phyloP scores from a whole-genome alignment of 2,797 vertebrate species.

The Pangasius sanitwongsei region DNA sequence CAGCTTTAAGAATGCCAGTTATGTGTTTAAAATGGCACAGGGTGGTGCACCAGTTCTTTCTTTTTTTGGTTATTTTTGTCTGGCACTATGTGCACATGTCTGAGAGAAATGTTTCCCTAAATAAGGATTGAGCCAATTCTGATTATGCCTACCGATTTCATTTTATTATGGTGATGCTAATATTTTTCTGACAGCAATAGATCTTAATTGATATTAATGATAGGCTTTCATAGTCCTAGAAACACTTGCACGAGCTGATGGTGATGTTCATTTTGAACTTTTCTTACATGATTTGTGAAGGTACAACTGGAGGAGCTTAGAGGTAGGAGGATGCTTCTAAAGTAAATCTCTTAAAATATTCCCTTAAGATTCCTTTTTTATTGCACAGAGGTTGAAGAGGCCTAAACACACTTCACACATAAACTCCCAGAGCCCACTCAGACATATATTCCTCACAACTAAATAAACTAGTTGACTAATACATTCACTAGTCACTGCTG shows the following conservation, averaged over 20 bases:
- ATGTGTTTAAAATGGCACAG: slow-evolving; percentile 29
- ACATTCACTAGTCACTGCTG: neutral
- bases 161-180: neutral
- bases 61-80: slow-evolving; percentile 33
- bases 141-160: neutral
- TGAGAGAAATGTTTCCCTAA: neutral
- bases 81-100: neutral
- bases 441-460: neutral
- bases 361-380: neutral
- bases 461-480: neutral
- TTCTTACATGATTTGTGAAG: neutral
- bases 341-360: neutral
- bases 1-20: slow-evolving; percentile 11
- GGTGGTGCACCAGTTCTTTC: slow-evolving; percentile 15
- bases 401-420: neutral
- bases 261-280: neutral
- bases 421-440: neutral
- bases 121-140: neutral
- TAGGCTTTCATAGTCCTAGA: neutral
- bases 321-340: neutral
- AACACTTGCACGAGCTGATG: neutral
- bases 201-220: neutral
- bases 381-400: neutral
- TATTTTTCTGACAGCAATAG: neutral
- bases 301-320: neutral